Evolutionary conservation across 1,140 invertebrate genomes (phyloP).

Genomic region (Neelides sp.): DNA sequence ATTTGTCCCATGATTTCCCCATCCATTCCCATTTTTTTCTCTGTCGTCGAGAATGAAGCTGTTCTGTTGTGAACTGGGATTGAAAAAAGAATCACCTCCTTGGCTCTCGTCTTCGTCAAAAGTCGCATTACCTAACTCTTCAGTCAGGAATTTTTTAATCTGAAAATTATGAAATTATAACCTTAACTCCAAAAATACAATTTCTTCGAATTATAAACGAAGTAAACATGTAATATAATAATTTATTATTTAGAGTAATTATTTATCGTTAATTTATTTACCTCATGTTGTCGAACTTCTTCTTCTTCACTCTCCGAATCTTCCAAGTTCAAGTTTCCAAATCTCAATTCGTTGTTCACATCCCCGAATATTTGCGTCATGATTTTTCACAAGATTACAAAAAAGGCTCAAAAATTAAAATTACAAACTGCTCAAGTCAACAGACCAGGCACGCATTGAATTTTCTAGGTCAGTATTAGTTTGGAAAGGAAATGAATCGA

Average conservation of each 20-base stretch:
- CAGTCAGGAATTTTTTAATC: conserved; percentile 16
- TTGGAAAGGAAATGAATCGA: too few species aligned
- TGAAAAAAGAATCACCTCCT: conserved; percentile 5
- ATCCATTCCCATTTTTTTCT: neutral
- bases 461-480: too few species aligned
- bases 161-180: conserved; percentile 7
- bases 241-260: neutral
- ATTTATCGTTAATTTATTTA: conserved; percentile 7
- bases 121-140: conserved; percentile 15
- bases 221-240: too few species aligned
- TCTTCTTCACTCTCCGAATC: conserved; percentile 15
- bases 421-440: too few species aligned
- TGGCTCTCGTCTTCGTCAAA: conserved; percentile 20
- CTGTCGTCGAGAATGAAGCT: neutral
- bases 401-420: too few species aligned
- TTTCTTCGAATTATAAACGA: neutral
- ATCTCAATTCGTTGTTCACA: neutral
- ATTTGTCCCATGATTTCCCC: neutral
- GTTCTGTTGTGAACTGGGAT: neutral
- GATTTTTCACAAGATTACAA: too few species aligned
- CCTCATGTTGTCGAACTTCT: conserved; percentile 19
- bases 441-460: too few species aligned
- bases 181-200: too few species aligned
- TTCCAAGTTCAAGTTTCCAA: too few species aligned
- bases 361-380: too few species aligned